Evolutionary conservation across 2,888 invertebrate genomes (phyloP).

Genomic region (Atethmia centrago): DNA sequence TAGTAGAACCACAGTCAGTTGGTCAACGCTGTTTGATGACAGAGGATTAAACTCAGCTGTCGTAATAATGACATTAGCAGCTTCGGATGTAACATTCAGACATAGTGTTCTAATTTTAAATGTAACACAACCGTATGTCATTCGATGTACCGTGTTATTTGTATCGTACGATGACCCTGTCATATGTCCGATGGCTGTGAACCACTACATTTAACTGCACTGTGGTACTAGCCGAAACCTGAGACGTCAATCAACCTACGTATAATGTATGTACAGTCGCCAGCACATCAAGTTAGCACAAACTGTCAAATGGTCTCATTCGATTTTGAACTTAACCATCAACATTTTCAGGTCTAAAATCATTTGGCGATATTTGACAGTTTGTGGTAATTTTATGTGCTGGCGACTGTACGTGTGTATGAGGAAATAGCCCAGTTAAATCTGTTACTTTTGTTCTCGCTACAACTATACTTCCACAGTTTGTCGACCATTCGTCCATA

Average conservation of each 20-base stretch:
- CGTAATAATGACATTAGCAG: constrained; percentile 28
- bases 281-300: too few species aligned
- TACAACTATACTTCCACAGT: constrained; percentile 15
- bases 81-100: constrained; percentile 2
- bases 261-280: constrained; percentile 13
- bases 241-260: constrained; percentile 49
- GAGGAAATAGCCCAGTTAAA: constrained; percentile 59
- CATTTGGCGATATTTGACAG: too few species aligned
- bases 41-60: neutral
- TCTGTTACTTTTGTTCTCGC: constrained; percentile 25
- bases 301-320: too few species aligned
- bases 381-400: too few species aligned
- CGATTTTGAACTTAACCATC: too few species aligned
- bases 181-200: constrained; percentile 6
- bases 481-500: neutral
- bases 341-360: too few species aligned
- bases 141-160: neutral
- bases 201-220: constrained; percentile 32
- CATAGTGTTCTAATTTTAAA: constrained; percentile 35
- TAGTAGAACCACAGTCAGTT: constrained; percentile 40
- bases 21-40: constrained; percentile 13
- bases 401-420: constrained; percentile 30
- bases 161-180: constrained; percentile 46
- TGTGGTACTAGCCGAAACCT: constrained; percentile 48
- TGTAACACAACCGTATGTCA: constrained; percentile 15